phyloP scores from a whole-genome alignment of 2,797 vertebrate species.

The Centroberyx gerrardi region DNA sequence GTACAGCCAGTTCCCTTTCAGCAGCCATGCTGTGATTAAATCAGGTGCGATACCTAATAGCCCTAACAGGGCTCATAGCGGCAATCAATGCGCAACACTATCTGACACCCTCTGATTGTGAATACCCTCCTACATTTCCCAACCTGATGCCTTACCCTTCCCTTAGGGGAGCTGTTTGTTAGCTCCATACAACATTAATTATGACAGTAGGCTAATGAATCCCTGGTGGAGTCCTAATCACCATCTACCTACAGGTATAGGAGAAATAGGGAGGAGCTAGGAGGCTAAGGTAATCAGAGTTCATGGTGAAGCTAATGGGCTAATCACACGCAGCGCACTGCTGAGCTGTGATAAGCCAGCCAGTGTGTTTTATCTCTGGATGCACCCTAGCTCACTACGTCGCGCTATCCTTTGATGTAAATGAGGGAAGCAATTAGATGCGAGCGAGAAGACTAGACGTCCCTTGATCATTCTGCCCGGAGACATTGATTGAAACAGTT shows the following conservation, averaged over 20 bases:
- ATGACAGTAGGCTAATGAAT: conserved; percentile 49
- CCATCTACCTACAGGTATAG: conserved; percentile 20
- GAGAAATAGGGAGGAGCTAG: conserved; percentile 4
- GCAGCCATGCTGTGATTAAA: conserved; percentile 5
- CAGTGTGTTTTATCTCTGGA: conserved; percentile 20
- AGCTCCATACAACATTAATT: conserved; percentile 40
- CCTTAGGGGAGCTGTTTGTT: conserved; percentile 10
- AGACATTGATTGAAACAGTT: conserved; percentile 22
- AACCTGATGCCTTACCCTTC: conserved; percentile 7
- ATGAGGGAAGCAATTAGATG: conserved; percentile 36
- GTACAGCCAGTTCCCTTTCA: not conserved
- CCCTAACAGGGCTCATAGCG: conserved; percentile 14
- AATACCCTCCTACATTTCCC: conserved; percentile 30
- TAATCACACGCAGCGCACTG: conserved; percentile 20
- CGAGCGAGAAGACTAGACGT: conserved; percentile 18
- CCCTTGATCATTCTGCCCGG: not conserved
- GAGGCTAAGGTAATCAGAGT: conserved; percentile 25
- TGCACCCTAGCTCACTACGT: not conserved
- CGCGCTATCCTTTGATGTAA: conserved; percentile 27
- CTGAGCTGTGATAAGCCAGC: conserved; percentile 30
- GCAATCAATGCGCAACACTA: conserved; percentile 27
- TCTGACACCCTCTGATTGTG: conserved; percentile 30
- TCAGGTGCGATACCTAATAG: conserved; percentile 26
- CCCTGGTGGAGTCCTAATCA: not conserved
- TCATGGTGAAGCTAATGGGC: conserved; percentile 32